Percentiles rank a stretch among this genome's conserved stretches.
Evolutionary conservation across 2,113 vertebrate species (phyloP).

Genomic region (Emberiza fucata): DNA sequence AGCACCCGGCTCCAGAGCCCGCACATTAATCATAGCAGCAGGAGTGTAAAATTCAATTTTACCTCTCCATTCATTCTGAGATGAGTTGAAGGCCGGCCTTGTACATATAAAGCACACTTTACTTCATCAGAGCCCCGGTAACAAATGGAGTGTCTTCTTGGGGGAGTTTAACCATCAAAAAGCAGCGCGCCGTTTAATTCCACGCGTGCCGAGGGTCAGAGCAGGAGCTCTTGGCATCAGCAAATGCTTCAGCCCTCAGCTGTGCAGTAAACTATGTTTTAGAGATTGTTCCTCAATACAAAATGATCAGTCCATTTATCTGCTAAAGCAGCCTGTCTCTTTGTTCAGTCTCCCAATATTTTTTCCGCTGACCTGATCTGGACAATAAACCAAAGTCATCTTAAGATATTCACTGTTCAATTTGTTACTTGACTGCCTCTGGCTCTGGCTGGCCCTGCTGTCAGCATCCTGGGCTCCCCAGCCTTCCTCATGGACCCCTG

Average conservation of each 20-base stretch:
- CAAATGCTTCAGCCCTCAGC: conserved; percentile 85
- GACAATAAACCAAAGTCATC: conserved; percentile 89
- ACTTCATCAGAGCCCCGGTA: conserved; percentile 93
- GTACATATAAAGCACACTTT: conserved; percentile 88
- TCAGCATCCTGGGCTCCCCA: neutral
- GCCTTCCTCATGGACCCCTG: neutral
- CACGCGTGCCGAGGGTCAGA: conserved; percentile 86
- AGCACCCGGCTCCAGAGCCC: conserved; percentile 13
- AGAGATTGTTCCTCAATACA: conserved; percentile 97
- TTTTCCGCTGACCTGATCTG: conserved; percentile 92
- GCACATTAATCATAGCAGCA: conserved; percentile 90
- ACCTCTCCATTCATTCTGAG: conserved; percentile 94
- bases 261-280: conserved; percentile 94
- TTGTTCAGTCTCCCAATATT: conserved; percentile 89
- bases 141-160: conserved; percentile 95
- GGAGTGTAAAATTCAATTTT: conserved; percentile 97
- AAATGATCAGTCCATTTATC: conserved; percentile 99
- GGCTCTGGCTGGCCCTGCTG: neutral
- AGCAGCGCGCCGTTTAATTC: conserved; percentile 88
- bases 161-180: conserved; percentile 94
- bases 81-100: conserved; percentile 94
- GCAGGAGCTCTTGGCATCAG: conserved; percentile 84
- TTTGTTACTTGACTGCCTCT: conserved; percentile 80
- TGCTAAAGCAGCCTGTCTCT: conserved; percentile 91
- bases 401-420: conserved; percentile 82